phyloP scores from a whole-genome alignment of 2,113 vertebrate genomes.

The Paramisgurnus dabryanus region DNA sequence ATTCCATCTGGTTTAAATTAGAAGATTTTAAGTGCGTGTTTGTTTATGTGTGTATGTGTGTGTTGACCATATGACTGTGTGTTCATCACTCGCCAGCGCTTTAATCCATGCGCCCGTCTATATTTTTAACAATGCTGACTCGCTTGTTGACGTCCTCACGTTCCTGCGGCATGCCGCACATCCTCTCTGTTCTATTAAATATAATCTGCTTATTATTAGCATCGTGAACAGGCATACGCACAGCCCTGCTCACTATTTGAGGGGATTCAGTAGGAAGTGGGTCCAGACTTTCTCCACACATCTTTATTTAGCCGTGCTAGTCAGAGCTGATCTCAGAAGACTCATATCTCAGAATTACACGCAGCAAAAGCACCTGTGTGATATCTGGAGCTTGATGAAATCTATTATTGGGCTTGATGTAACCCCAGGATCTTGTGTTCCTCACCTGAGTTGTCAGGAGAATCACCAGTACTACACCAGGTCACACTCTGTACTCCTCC shows the following conservation, averaged over 20 bases:
- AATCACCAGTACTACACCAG: not conserved
- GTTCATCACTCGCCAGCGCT: constrained; percentile 40
- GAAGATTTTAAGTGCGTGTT: constrained; percentile 28
- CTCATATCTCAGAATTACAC: not conserved
- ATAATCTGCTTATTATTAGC: constrained; percentile 55
- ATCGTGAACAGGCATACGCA: constrained; percentile 37
- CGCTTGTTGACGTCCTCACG: constrained; percentile 55
- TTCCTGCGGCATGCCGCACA: constrained; percentile 60
- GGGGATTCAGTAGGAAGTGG: constrained; percentile 22
- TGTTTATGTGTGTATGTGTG: constrained; percentile 38
- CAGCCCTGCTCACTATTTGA: constrained; percentile 26
- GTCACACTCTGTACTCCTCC: not conserved
- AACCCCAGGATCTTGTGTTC: constrained; percentile 24
- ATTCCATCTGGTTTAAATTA: constrained; percentile 50
- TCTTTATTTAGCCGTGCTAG: constrained; percentile 52
- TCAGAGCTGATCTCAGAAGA: constrained; percentile 48
- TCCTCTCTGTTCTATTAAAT: constrained; percentile 66
- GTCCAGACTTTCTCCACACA: constrained; percentile 34
- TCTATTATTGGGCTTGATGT: constrained; percentile 57
- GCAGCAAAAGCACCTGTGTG: not conserved
- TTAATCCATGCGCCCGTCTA: constrained; percentile 56
- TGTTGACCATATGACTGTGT: constrained; percentile 30
- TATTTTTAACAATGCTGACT: constrained; percentile 73
- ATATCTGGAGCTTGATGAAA: constrained; percentile 54
- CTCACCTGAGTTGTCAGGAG: constrained; percentile 13